phyloP scores from a whole-genome alignment of 2,888 invertebrate species.

The Synanthedon formicaeformis region DNA sequence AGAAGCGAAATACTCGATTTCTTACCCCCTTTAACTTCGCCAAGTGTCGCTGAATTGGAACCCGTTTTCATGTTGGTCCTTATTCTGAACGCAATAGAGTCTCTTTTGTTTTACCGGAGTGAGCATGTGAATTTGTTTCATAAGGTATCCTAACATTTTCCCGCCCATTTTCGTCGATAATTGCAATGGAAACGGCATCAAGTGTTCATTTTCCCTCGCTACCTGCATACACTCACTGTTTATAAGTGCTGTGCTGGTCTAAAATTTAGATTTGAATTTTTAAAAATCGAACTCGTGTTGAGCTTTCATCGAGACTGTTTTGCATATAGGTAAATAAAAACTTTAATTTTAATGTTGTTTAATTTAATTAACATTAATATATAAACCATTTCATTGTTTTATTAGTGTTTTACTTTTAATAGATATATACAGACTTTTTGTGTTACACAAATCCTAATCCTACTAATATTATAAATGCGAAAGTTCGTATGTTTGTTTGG shows the following conservation, averaged over 20 bases:
- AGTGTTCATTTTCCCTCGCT: slow-evolving; percentile 37
- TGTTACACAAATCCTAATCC: too few species aligned
- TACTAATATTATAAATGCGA: too few species aligned
- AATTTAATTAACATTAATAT: too few species aligned
- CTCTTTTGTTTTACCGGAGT: neutral
- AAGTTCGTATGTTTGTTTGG: too few species aligned
- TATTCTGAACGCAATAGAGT: neutral
- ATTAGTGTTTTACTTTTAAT: too few species aligned
- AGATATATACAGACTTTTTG: too few species aligned
- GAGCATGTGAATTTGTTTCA: neutral
- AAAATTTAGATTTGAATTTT: slow-evolving; percentile 9
- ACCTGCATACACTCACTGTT: neutral
- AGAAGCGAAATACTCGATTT: slow-evolving; percentile 14
- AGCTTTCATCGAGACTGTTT: too few species aligned
- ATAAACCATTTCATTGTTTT: too few species aligned
- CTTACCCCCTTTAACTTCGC: slow-evolving; percentile 10
- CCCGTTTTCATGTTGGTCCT: neutral
- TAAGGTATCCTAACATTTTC: slow-evolving; percentile 7
- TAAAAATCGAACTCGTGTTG: neutral
- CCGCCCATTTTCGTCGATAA: slow-evolving; percentile 25
- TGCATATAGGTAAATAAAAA: too few species aligned
- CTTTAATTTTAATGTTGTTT: too few species aligned
- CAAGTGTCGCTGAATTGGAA: neutral
- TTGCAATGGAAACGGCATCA: slow-evolving; percentile 28
- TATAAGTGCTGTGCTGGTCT: slow-evolving; percentile 1